phyloP scores from a whole-genome alignment of 2,888 invertebrate genomes.

The Deroplatys truncata region DNA sequence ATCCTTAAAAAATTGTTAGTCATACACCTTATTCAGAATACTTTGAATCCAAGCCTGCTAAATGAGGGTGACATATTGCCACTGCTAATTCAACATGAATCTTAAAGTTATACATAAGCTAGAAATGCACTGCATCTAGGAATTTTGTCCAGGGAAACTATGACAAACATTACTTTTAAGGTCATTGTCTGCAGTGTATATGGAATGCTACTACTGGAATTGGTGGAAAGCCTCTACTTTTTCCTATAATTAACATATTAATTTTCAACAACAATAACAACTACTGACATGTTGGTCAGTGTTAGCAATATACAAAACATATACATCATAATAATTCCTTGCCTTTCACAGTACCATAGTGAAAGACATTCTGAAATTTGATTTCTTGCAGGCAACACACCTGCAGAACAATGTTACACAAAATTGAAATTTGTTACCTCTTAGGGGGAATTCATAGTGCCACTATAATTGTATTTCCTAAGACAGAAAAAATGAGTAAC shows the following conservation, averaged over 20 bases:
- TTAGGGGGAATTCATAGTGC: too few relatives aligned
- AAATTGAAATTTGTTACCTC: too few relatives aligned
- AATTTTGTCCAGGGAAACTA: neutral
- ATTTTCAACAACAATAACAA: neutral
- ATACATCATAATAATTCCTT: neutral
- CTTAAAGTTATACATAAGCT: too few relatives aligned
- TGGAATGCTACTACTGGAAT: neutral
- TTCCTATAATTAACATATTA: neutral
- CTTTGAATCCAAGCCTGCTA: too few relatives aligned
- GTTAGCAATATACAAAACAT: neutral
- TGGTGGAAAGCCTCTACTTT: neutral
- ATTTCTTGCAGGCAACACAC: too few relatives aligned
- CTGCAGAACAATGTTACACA: neutral
- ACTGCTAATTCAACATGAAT: too few relatives aligned
- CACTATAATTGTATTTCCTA: too few relatives aligned
- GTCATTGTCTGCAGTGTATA: neutral
- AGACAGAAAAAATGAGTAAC: too few relatives aligned
- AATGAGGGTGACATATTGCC: too few relatives aligned
- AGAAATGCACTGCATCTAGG: neutral
- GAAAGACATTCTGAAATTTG: neutral
- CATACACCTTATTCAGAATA: too few relatives aligned
- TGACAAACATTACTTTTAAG: neutral
- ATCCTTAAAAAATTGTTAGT: too few relatives aligned
- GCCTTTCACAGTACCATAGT: neutral
- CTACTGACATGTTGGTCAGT: neutral